phyloP scores from a whole-genome alignment of 2,113 vertebrate species.

The Ariopsis seemanni region DNA sequence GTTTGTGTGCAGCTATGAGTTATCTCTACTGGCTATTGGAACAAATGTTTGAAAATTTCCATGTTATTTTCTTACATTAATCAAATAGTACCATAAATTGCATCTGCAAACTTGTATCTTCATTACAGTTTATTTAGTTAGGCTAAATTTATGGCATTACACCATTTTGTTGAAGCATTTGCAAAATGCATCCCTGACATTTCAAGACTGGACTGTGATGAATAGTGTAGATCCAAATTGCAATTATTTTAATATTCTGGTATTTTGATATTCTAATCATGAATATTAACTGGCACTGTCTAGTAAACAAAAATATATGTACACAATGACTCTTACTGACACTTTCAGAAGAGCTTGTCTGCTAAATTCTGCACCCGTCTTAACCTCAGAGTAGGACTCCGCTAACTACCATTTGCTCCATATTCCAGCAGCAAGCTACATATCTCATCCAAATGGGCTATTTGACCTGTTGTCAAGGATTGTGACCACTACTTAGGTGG shows the following conservation, averaged over 20 bases:
- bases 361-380: background rate
- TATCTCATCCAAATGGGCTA: background rate
- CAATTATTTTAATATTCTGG: background rate
- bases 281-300: background rate
- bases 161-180: conserved; percentile 27
- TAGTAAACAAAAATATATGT: background rate
- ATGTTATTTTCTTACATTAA: background rate
- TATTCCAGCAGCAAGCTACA: background rate
- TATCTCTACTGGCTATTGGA: background rate
- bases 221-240: conserved; percentile 8
- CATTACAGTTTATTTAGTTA: background rate
- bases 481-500: background rate
- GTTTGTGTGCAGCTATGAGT: background rate
- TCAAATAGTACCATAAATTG: background rate
- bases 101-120: background rate
- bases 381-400: background rate
- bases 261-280: no score
- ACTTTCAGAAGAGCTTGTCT: background rate
- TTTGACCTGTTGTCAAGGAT: conserved; percentile 5
- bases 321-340: background rate
- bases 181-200: background rate
- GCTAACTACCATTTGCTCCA: background rate
- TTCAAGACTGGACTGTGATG: conserved; percentile 15
- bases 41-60: background rate
- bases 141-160: background rate